These are phyloP conservation scores for Thysanoteuthis rhombus DNA, from an alignment of 2,888 invertebrate species.

Conservation along the genomic window DNA sequence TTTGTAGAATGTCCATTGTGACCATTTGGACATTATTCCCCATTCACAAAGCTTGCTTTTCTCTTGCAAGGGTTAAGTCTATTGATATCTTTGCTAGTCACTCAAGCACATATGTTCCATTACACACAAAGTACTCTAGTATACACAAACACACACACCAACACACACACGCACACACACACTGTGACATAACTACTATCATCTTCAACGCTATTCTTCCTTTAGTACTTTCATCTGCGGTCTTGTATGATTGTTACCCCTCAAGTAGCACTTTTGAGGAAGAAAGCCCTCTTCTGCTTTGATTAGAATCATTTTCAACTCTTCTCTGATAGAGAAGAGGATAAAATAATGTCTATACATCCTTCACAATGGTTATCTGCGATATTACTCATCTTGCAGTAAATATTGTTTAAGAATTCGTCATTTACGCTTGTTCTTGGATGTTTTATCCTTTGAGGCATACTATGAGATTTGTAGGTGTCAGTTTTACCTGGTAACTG, in stretches of 20 bases:
- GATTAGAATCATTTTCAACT: background rate
- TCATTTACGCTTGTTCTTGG: no score
- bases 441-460: no score
- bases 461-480: no score
- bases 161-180: background rate
- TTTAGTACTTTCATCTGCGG: background rate
- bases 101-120: background rate
- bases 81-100: background rate
- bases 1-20: no score
- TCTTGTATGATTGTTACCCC: background rate
- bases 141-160: background rate
- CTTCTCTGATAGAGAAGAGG: background rate
- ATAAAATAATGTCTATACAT: background rate
- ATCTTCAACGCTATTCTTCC: background rate
- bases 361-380: background rate
- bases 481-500: no score
- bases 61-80: background rate
- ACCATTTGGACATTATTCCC: no score
- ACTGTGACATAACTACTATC: background rate
- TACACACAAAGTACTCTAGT: background rate
- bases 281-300: no score
- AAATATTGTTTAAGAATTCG: no score
- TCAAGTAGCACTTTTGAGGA: background rate
- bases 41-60: no score
- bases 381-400: background rate